Evolutionary conservation across 2,797 vertebrate genomes (phyloP), one percentile per base, ranked within the genome.

Genomic region (Pelochelys cantorii): DNA sequence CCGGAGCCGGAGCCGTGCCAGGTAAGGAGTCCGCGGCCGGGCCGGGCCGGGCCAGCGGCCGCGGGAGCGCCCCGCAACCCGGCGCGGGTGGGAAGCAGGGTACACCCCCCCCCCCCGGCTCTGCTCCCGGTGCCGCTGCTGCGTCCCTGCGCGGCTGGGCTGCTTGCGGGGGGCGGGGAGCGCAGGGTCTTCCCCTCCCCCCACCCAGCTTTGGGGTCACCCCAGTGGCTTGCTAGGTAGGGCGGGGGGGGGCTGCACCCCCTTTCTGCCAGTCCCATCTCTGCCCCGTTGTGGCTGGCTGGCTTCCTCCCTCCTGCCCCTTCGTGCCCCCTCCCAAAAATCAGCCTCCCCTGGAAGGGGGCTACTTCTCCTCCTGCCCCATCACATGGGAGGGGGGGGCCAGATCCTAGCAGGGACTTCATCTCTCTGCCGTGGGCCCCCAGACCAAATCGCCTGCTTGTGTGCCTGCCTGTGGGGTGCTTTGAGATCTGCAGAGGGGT

Each of bases 181-280:
- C 29, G 27, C 83, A 79, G 79, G 18, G 56, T 65, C 81, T 85
- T 80, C 91, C 79, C 90, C 88, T 42, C 42, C 42, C 42, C 42
- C 42, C 42, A 42, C 80, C 90, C 82, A 88, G 20, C 48, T 65
- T 57, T 71, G 8, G 80, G 90, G 95, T 95, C 96, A 81, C 90
- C 53, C 25, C 42, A 42, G 42, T 42, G 42, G 42, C 42, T 42
- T 42, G 42, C 42, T 57, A 83, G 83, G 37, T 11, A 48, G 52
- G 52, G 31, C 7, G 56, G 15, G 27, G 79, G 22, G 17, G 48
- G 29, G 62, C 15, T 8, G n/a, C 31, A 34, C 15, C 31, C 65
- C 31, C 31, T 18, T 68, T 68, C 65, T 68, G 17, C 7, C 31
- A 42, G 34, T n/a, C 62, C 62, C 31, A 68, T 17, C 10, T n/a